Evolutionary conservation across 2,888 invertebrate genomes (phyloP).

Genomic region (Melieria crassipennis): DNA sequence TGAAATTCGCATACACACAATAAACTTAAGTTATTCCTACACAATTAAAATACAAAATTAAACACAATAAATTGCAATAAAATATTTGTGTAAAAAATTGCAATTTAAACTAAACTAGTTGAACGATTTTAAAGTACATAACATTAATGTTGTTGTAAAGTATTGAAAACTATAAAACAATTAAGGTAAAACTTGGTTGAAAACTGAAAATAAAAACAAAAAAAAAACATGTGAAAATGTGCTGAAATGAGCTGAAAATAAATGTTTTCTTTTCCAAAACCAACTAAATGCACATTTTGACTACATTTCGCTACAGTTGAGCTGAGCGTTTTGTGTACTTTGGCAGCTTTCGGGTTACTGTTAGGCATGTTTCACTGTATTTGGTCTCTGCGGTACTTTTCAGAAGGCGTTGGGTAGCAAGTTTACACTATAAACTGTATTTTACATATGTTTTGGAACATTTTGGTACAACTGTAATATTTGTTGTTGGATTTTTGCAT

Average conservation of each 20-base stretch:
- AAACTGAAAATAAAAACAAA: not conserved
- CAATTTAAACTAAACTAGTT: not conserved
- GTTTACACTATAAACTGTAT: too few relatives aligned
- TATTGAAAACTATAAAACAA: not conserved
- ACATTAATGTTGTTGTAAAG: not conserved
- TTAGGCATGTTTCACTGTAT: not conserved
- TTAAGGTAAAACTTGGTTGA: not conserved
- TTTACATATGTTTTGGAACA: too few relatives aligned
- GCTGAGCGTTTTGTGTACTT: too few relatives aligned
- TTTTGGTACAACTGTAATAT: too few relatives aligned
- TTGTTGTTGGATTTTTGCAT: too few relatives aligned
- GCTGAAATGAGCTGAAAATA: not conserved
- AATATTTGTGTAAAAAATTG: not conserved
- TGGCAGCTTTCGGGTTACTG: too few relatives aligned
- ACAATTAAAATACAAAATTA: conserved; percentile 15
- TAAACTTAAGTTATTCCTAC: conserved; percentile 1
- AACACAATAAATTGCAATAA: conserved; percentile 4
- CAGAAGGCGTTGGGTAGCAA: too few relatives aligned
- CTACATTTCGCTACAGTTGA: not conserved
- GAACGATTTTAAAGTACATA: not conserved
- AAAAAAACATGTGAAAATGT: not conserved
- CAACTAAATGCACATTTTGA: not conserved
- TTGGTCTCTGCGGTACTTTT: not conserved
- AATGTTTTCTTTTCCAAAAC: not conserved
- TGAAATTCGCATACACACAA: too few relatives aligned